These are phyloP conservation scores for Spodoptera picta DNA, from an alignment of 2,888 invertebrate genomes.

Conservation along the genomic window DNA sequence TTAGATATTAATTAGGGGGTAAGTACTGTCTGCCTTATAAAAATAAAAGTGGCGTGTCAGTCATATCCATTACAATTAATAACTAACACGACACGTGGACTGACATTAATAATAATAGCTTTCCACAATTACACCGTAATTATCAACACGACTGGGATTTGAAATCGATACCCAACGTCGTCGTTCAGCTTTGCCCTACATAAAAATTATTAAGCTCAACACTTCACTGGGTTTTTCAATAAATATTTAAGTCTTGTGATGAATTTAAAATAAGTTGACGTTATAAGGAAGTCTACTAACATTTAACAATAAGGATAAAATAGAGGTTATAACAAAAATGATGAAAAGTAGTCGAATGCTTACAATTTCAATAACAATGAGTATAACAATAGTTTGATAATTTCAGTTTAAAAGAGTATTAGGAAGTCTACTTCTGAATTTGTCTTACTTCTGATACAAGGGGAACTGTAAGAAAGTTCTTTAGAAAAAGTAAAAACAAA, in stretches of 20 bases:
- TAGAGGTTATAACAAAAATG: background rate
- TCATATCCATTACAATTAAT: constrained; percentile 21
- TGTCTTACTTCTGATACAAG: too few species aligned
- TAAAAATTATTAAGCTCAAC: constrained; percentile 59
- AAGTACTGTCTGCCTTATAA: too few species aligned
- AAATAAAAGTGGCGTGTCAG: constrained; percentile 1
- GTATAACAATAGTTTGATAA: constrained; percentile 11
- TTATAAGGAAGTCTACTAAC: constrained; percentile 45
- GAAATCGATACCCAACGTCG: constrained; percentile 28
- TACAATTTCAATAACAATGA: constrained; percentile 7
- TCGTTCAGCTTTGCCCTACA: constrained; percentile 56
- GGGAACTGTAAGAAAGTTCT: too few species aligned
- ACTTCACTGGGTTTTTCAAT: constrained; percentile 72
- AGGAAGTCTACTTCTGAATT: background rate
- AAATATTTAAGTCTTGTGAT: constrained; percentile 68
- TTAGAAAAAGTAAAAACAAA: constrained; percentile 8
- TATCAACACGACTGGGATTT: constrained; percentile 19
- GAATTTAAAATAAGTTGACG: constrained; percentile 52
- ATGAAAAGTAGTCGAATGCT: constrained; percentile 1
- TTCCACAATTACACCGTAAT: constrained; percentile 16
- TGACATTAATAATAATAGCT: constrained; percentile 14
- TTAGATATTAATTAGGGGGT: too few species aligned
- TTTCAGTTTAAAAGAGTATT: constrained; percentile 44
- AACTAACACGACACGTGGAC: constrained; percentile 32
- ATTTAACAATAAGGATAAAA: background rate